Evolutionary conservation across 2,888 invertebrate species (phyloP).

Genomic region (Malthinus flaveolus): DNA sequence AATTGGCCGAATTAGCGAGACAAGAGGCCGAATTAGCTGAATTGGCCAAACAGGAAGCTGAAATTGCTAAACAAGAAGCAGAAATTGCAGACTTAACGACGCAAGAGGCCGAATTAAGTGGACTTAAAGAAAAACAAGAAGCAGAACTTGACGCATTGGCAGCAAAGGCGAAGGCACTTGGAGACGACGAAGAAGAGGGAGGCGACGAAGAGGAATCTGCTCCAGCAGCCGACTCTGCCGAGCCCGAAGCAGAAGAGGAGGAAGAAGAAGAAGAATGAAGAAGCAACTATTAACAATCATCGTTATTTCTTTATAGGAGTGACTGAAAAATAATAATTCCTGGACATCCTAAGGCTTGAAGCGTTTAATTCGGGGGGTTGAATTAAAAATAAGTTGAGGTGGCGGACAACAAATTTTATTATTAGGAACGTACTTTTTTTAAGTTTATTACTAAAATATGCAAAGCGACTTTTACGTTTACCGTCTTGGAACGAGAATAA

Average conservation of each 20-base stretch:
- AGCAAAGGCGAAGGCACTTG: slow-evolving; percentile 42
- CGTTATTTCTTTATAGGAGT: not conserved
- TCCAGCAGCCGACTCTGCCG: slow-evolving; percentile 53
- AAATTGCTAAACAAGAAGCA: slow-evolving; percentile 43
- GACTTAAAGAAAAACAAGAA: slow-evolving; percentile 22
- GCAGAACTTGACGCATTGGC: slow-evolving; percentile 43
- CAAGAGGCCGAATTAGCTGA: slow-evolving; percentile 68
- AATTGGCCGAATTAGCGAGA: slow-evolving; percentile 53
- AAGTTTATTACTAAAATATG: no score
- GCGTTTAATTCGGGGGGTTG: no score
- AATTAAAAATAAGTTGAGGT: no score
- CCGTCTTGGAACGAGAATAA: no score
- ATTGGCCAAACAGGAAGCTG: slow-evolving; percentile 40
- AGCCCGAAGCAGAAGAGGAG: slow-evolving; percentile 55
- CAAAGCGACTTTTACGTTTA: no score
- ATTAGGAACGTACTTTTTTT: no score
- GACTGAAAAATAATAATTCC: not conserved
- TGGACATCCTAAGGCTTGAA: no score
- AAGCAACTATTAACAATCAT: not conserved
- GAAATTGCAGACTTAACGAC: slow-evolving; percentile 43
- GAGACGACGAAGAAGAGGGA: slow-evolving; percentile 15
- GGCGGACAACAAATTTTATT: no score
- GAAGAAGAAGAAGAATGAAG: slow-evolving; percentile 57
- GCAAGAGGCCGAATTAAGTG: slow-evolving; percentile 33
- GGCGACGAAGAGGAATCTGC: slow-evolving; percentile 31